These are phyloP conservation scores for Nipponia nippon DNA, from an alignment of 2,113 vertebrate species.

Conservation along the genomic window DNA sequence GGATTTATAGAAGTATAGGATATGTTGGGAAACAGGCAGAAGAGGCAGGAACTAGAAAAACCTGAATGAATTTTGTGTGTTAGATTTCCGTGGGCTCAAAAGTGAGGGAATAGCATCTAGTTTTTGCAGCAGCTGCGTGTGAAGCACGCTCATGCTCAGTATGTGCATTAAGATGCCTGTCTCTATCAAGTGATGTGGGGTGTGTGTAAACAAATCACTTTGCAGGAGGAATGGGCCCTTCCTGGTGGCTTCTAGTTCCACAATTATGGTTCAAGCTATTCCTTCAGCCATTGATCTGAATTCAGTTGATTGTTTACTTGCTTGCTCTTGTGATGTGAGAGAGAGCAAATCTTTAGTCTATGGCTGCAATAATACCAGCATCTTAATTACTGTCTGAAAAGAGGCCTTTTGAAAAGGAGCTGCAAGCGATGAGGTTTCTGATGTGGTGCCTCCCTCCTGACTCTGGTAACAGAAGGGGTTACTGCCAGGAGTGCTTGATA, in stretches of 20 bases:
- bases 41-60: background rate
- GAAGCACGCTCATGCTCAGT: rapidly evolving
- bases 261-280: background rate
- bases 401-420: background rate
- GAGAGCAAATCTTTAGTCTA: background rate
- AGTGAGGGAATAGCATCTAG: background rate
- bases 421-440: background rate
- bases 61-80: background rate
- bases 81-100: background rate
- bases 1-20: background rate
- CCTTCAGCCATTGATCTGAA: background rate
- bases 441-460: background rate
- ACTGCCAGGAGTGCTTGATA: background rate
- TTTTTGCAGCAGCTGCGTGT: background rate
- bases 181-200: background rate
- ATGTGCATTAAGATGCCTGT: background rate
- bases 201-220: background rate
- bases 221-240: background rate
- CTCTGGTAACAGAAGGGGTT: background rate
- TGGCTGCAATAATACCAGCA: background rate
- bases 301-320: background rate
- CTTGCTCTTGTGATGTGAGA: background rate
- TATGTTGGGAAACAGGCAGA: background rate
- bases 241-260: background rate
- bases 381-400: background rate